phyloP scores from a whole-genome alignment of 2,113 vertebrate genomes.

The Colistium nudipinnis region DNA sequence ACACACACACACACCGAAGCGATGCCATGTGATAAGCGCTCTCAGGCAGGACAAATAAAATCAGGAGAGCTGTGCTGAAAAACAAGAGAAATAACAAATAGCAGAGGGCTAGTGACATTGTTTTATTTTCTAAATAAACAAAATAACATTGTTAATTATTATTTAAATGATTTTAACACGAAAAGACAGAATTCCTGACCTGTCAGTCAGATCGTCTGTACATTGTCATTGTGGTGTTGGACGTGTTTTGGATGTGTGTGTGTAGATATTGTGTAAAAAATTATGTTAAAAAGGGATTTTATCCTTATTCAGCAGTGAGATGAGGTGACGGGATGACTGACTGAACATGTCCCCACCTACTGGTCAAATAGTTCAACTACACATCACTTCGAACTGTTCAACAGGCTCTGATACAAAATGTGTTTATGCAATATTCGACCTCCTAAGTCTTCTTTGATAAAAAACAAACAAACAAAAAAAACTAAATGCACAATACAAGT shows the following conservation, averaged over 20 bases:
- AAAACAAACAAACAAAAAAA: no score
- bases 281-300: not conserved
- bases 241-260: no score
- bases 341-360: conserved; percentile 68
- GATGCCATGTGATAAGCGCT: conserved; percentile 56
- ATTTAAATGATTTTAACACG: no score
- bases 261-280: no score
- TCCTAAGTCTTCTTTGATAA: no score
- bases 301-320: not conserved
- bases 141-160: no score
- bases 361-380: conserved; percentile 52
- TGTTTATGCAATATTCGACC: no score
- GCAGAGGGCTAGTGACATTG: no score
- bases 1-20: conserved; percentile 34
- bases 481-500: no score
- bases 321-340: not conserved
- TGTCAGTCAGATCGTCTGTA: no score
- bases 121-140: conserved; percentile 12
- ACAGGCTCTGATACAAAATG: not conserved
- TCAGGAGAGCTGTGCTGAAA: conserved; percentile 31
- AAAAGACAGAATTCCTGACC: no score
- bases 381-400: not conserved
- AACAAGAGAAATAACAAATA: conserved; percentile 18
- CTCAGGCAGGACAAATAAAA: conserved; percentile 58
- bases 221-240: no score